phyloP scores from a whole-genome alignment of 2,888 invertebrate species.

The Epinotia brunnichana region DNA sequence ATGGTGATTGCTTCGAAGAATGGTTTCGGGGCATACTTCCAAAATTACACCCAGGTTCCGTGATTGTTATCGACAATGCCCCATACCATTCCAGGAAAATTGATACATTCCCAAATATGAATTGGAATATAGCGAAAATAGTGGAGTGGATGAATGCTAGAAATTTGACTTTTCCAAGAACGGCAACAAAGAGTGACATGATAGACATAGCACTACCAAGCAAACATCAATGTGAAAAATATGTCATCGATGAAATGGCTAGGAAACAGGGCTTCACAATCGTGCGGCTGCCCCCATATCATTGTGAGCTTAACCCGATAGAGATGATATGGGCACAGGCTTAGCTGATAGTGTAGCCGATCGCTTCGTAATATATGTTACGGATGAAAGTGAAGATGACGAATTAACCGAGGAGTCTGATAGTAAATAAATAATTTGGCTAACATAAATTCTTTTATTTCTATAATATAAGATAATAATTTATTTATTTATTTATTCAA shows the following conservation, averaged over 20 bases:
- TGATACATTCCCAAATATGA: neutral
- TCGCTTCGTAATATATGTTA: no score
- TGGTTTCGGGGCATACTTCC: no score
- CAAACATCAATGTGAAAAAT: neutral
- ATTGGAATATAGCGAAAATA: neutral
- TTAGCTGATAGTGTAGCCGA: no score
- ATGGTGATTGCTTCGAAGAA: no score
- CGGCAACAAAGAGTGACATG: neutral
- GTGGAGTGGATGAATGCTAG: neutral
- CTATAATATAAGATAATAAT: no score
- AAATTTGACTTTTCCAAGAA: neutral
- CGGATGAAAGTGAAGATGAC: no score
- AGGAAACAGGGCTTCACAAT: slow-evolving; percentile 1
- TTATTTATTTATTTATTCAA: no score
- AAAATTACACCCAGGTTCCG: no score
- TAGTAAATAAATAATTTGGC: no score
- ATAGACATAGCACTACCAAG: neutral
- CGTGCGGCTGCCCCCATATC: slow-evolving; percentile 2
- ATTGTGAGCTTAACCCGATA: neutral
- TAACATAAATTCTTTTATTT: no score
- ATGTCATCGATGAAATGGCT: neutral
- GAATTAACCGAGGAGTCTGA: no score
- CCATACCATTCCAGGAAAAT: neutral
- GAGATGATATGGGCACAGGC: neutral
- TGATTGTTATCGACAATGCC: neutral